Evolutionary conservation across 2,888 invertebrate species (phyloP).

Genomic region (Bimastos eiseni): DNA sequence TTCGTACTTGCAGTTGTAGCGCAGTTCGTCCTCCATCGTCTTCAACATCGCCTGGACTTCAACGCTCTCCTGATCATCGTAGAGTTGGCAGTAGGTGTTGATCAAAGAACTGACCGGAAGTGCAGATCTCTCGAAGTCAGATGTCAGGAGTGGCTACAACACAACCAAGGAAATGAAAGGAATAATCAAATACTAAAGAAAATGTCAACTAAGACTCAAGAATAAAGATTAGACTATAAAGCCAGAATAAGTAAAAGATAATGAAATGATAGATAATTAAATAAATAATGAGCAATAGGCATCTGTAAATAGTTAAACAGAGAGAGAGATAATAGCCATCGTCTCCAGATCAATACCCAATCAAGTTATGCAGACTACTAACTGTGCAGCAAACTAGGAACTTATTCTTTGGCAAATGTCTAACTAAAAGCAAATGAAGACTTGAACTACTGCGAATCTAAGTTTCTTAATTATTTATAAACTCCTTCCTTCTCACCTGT

Average conservation of each 20-base stretch:
- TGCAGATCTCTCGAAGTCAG: constrained; percentile 65
- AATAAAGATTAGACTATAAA: background rate
- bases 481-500: constrained; percentile 54
- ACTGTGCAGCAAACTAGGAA: background rate
- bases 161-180: too few relatives aligned
- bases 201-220: background rate
- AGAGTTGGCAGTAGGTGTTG: constrained; percentile 71
- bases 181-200: too few relatives aligned
- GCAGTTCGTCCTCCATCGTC: constrained; percentile 42
- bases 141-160: constrained; percentile 36
- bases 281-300: background rate
- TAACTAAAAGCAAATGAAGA: background rate
- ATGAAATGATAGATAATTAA: too few relatives aligned
- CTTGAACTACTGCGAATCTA: too few relatives aligned
- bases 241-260: background rate
- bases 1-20: constrained; percentile 37
- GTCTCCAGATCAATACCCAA: too few relatives aligned
- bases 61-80: constrained; percentile 60
- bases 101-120: constrained; percentile 74
- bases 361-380: background rate
- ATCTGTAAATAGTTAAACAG: background rate
- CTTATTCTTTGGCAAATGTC: background rate
- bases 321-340: background rate
- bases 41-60: constrained; percentile 54
- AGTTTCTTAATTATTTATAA: too few relatives aligned